A percentile compares a stretch with the other conserved stretches of the same genome.
These are phyloP conservation scores for Daktulosphaira vitifoliae DNA, from an alignment of 1,140 invertebrate species.

Conservation along the genomic window DNA sequence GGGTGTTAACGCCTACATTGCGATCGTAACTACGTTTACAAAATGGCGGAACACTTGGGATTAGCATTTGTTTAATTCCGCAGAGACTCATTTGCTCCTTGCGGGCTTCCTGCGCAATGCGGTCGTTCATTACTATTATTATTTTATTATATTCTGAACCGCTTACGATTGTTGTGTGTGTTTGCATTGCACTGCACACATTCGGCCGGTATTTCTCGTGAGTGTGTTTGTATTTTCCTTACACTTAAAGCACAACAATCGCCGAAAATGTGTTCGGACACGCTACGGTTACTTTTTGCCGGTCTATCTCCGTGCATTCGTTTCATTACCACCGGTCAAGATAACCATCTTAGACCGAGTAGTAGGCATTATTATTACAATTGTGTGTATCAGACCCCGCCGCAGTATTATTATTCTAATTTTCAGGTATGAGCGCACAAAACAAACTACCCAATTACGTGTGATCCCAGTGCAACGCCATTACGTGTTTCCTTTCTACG, in stretches of 20 bases:
- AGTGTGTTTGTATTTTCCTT: background rate
- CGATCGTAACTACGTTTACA: too few relatives aligned
- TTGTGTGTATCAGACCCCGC: too few relatives aligned
- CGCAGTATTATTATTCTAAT: slow-evolving; percentile 14
- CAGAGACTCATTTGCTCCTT: too few relatives aligned
- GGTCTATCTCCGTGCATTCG: background rate
- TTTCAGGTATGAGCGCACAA: background rate
- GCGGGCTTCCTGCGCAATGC: too few relatives aligned
- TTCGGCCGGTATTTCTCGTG: too few relatives aligned
- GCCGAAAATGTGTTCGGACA: slow-evolving; percentile 1
- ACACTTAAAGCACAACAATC: background rate
- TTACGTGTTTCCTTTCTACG: too few relatives aligned
- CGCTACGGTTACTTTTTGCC: background rate
- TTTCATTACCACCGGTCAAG: background rate
- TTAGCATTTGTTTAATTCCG: too few relatives aligned
- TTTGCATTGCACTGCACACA: background rate
- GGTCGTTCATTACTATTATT: too few relatives aligned
- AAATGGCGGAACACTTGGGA: too few relatives aligned
- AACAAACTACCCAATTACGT: slow-evolving; percentile 30
- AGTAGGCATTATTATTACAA: background rate
- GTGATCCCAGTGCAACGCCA: background rate
- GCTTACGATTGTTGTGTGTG: too few relatives aligned
- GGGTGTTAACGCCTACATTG: too few relatives aligned
- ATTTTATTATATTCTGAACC: too few relatives aligned
- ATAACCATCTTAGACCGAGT: background rate